Base-by-base conservation (phyloP, 2,797 vertebrate genomes). In the Pteropus rufus region DNA sequence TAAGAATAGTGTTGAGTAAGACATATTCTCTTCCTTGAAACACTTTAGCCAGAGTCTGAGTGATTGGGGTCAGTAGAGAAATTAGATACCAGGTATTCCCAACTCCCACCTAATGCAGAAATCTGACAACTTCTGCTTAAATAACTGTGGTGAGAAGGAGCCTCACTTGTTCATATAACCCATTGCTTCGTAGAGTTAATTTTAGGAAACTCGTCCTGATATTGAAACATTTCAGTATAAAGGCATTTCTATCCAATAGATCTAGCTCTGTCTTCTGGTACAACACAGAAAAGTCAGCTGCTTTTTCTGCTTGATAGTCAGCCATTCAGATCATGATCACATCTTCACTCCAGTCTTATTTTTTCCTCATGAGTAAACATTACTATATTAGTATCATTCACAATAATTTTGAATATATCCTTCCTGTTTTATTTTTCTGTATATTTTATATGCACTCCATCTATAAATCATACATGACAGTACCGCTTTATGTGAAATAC, bases 381-480 rank as follows among this genome's bases (percentile, higher is more conserved):
- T 70, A 62, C 14, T 31, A 62, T 29, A 31, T 29, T 62, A 31
- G 29, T 31, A 62, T 31, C 58, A 29, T 62, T 62, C 60, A 62
- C 29, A 62, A 62, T 62, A 62, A 31, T 62, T 62, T 62, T 15
- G 14, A 93, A 81, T 73, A 73, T 64, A 88, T 54, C 10, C 21
- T 75, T 89, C 16, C 24, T 85, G 4, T 83, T 93, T 91, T 93
- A 67, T 91, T 58, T 76, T 93, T 93, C 31, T 93, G n/a, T 31
- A 85, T 56, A 82, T 85, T 81, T 91, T 88, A n/a, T 92, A 52
- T 83, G 24, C 29, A 18, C 21, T 72, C 81, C 89, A 19, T 76
- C 64, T 94, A 0, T 93, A 94, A 91, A 54, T 91, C 46, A 65
- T 65, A 94, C 31, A 65, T 16, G 83, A 65, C 31, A 92, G 39